Base-by-base conservation (phyloP, 2,888 invertebrate genomes). In the Melinaea menophilus region DNA sequence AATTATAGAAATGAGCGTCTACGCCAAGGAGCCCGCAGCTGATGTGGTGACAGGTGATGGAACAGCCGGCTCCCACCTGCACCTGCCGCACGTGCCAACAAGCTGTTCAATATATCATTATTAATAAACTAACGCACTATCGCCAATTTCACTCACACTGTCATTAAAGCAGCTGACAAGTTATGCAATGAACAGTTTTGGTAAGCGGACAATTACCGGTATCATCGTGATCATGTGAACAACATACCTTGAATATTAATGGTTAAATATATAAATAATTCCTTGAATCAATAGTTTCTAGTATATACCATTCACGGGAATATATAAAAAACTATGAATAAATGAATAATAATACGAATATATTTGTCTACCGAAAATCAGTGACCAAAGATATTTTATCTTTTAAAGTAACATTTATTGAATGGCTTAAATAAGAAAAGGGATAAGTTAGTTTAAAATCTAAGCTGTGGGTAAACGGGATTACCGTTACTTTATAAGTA, bases 31-130 rank as follows among this genome's bases (percentile, higher is more conserved):
- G 80, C 78, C 66, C 80, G 88, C 89, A 89, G 89, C 88, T 88
- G 88, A 88, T 82, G 71, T 45, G 62, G 22, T 71, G 88, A 86
- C 92, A 91, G 92, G 92, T 91, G 90, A 81, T 84, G 81, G 69
- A 75, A 82, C 88, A 90, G 85, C 87, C 85, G 89, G 86, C 86
- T 67, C 75, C 73, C 87, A 88, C 87, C 86, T 88, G 86, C 22
- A 22, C 86, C 41, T 9, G 71, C 69, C 73, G 73, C 79, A 82
- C 88, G 84, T 85, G 88, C 81, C 85, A 82, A 82, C 86, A 88
- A 90, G 89, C 88, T 88, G 89, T 80, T 82, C 78, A 78, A 80
- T 82, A 81, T 74, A 68, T 78, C 59, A 66, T 57, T 74, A 76
- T 77, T 76, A 79, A 71, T 72, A 22, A 22, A 73, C 78, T 77